These are phyloP conservation scores for Mimachlamys varia DNA, from an alignment of 2,888 invertebrate genomes.

Conservation along the genomic window DNA sequence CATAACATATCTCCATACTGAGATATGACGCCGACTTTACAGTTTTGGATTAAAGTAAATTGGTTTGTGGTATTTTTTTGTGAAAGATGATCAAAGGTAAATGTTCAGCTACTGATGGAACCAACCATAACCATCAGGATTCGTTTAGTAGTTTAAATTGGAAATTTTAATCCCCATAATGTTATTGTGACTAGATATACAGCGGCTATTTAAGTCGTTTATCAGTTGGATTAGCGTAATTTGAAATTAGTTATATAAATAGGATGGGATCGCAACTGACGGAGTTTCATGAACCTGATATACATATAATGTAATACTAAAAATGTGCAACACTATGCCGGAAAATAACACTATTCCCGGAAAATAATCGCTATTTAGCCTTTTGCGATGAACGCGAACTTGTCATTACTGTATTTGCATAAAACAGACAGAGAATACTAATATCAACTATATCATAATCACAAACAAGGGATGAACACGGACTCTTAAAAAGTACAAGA, in stretches of 20 bases:
- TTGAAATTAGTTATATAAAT: background rate
- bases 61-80: constrained; percentile 29
- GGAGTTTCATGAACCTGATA: too few species aligned
- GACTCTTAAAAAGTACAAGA: too few species aligned
- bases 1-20: too few species aligned
- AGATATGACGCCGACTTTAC: constrained; percentile 14
- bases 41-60: constrained; percentile 36
- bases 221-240: background rate
- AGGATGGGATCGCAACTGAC: background rate
- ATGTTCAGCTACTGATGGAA: background rate
- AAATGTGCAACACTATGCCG: too few species aligned
- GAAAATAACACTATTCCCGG: too few species aligned
- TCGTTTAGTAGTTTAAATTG: background rate
- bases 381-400: too few species aligned
- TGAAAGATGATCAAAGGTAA: constrained; percentile 13
- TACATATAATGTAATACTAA: too few species aligned
- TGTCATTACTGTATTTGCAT: too few species aligned
- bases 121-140: background rate
- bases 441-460: too few species aligned
- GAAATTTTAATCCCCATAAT: background rate
- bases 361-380: too few species aligned
- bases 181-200: background rate
- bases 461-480: too few species aligned
- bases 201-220: background rate
- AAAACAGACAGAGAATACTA: too few species aligned